Base-by-base conservation (phyloP, 2,113 vertebrate genomes). In the Lepisosteus osseus region DNA sequence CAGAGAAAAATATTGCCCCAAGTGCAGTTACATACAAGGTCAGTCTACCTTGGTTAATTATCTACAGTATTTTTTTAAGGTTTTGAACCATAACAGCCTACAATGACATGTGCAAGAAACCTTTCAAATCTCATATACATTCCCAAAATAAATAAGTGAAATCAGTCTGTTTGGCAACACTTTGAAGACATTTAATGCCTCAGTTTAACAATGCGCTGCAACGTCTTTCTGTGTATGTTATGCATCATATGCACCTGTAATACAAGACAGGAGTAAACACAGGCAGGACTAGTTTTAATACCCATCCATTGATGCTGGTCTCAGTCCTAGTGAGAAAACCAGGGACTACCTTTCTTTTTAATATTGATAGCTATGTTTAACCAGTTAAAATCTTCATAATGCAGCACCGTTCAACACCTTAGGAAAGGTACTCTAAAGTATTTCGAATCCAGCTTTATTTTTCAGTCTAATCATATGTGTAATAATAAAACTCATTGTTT, bases 11-110 rank as follows among this genome's bases (percentile, higher is more conserved):
- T 94, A 94, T 95, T 94, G 93, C 92, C 83, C 93, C 91, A 95
- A 94, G 95, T 95, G 95, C 95, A 95, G 93, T 93, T 93, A 94
- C 94, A 93, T 91, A 96, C 94, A 96, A 95, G 94, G 92, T 96
- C 94, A 93, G 89, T 93, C 93, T 95, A 97, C 95, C 95, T 94
- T 93, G 92, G 94, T 95, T 93, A 93, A 94, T 93, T 96, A 95
- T 97, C 93, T 96, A 97, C 95, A 96, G 92, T 93, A 94, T 80
- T 72, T 80, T 59, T 55, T 54, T 15, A 54, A 59, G 59, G 29
- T 92, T 88, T 92, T 91, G 90, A 90, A 92, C 87, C 86, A 83
- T 93, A 80, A 94, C 89, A 94, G 90, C 91, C 91, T 92, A 94
- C 90, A 93, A 90, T 86, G 92, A 92, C 91, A 90, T 92, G 92